Base-by-base conservation (phyloP, 2,888 invertebrate genomes). In the Oegoconia quadripuncta region DNA sequence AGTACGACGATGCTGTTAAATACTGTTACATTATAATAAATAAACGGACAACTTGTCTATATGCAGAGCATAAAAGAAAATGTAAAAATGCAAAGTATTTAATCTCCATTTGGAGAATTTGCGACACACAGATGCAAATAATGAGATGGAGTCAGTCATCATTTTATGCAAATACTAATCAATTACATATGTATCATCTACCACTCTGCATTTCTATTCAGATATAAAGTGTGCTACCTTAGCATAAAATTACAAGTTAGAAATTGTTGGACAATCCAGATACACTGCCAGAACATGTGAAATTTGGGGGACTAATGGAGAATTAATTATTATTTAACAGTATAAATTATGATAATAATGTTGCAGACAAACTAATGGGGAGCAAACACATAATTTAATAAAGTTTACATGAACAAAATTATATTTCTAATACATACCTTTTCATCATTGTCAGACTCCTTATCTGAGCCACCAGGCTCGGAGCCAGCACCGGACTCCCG, bases 361-460 rank as follows among this genome's bases (percentile, higher is more conserved):
- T 34, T 34, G 46, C 52, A 52, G 42, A 48, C 46, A 49, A 22
- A 14, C 15, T 9, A 25, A 26, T 28, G n/a, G 26, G 26, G 18
- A 25, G 25, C 25, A 20, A n/a, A n/a, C n/a, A n/a, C n/a, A n/a
- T n/a, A n/a, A n/a, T n/a, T n/a, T n/a, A n/a, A 35, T 14, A 7
- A 26, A 26, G 5, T 26, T 5, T 20, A 20, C 20, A 7, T 20
- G 20, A 20, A 20, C 20, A 4, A 20, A 20, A 7, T 37, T 39
- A 31, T 37, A 25, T 34, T 6, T 7, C 5, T 20, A 20, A 20
- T 46, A 82, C 90, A 88, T 90, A 95, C 96, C 94, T 96, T 96
- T 71, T 96, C 96, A 74, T 96, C 96, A 69, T 92, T 93, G 64
- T 96, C 96, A 12, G 95, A 95, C 59, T 97, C 96, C 59, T 93